phyloP scores from a whole-genome alignment of 2,888 invertebrate genomes.

The Drosophila anomelani region DNA sequence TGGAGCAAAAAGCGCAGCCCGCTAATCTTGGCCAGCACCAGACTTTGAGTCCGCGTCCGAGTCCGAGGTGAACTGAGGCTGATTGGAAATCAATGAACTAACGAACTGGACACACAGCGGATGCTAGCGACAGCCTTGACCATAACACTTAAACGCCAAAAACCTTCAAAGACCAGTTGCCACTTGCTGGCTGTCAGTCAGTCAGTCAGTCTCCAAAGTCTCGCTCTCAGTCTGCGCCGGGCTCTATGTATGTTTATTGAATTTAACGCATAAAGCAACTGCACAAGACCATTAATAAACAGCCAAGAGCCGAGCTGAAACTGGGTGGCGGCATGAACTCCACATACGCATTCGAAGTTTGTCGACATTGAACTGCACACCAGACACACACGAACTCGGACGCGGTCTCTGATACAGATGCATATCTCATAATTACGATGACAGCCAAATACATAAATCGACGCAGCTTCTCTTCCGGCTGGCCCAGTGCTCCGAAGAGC shows the following conservation, averaged over 20 bases:
- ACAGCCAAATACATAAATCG: constrained; percentile 27
- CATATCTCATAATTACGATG: constrained; percentile 32
- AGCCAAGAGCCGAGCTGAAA: constrained; percentile 28
- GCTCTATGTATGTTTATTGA: constrained; percentile 57
- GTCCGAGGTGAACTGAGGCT: constrained; percentile 46
- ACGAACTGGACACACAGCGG: constrained; percentile 46
- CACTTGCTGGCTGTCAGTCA: constrained; percentile 62
- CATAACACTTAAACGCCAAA: constrained; percentile 73
- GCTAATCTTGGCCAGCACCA: constrained; percentile 12
- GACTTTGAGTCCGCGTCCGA: constrained; percentile 6
- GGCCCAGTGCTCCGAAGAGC: constrained; percentile 12
- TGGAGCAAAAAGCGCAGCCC: constrained; percentile 28
- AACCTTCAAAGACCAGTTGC: constrained; percentile 75
- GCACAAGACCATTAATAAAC: constrained; percentile 60
- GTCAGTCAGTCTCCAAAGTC: constrained; percentile 20
- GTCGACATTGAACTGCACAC: constrained; percentile 69
- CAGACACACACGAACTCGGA: constrained; percentile 10
- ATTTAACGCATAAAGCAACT: constrained; percentile 68
- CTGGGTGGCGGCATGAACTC: constrained; percentile 49
- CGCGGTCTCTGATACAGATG: constrained; percentile 21
- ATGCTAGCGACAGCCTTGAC: constrained; percentile 65
- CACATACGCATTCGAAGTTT: constrained; percentile 20
- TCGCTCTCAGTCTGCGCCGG: constrained; percentile 21
- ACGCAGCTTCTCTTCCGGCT: constrained; percentile 43
- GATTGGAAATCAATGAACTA: constrained; percentile 69